phyloP scores from a whole-genome alignment of 2,888 invertebrate genomes.

The Sphinx pinastri region DNA sequence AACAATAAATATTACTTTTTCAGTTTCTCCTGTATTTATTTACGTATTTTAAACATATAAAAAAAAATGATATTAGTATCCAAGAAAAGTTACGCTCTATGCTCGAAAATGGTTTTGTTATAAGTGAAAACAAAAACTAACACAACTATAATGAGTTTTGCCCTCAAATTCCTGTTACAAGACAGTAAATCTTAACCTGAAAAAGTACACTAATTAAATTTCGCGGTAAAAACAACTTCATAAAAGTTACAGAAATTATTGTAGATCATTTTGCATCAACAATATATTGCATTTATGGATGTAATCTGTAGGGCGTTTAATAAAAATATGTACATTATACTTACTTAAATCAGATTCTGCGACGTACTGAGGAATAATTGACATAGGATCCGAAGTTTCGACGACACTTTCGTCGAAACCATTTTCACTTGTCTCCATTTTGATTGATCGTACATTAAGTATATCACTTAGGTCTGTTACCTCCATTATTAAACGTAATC shows the following conservation, averaged over 20 bases:
- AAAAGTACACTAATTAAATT: neutral
- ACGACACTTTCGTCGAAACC: conserved; percentile 60
- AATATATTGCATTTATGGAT: neutral
- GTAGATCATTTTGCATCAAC: neutral
- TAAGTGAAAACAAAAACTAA: no score
- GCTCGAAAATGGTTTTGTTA: no score
- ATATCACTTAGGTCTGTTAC: conserved; percentile 74
- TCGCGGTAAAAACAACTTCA: neutral
- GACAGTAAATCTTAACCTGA: no score
- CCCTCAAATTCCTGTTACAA: no score
- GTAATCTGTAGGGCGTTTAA: neutral
- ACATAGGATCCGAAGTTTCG: conserved; percentile 62
- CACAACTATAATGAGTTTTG: no score
- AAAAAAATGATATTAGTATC: no score
- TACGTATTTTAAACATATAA: no score
- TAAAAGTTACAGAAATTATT: neutral
- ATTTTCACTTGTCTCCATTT: conserved; percentile 72
- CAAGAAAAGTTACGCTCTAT: no score
- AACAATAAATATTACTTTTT: no score
- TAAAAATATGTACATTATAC: conserved; percentile 29
- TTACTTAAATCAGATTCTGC: conserved; percentile 78
- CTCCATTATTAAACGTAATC: conserved; percentile 59
- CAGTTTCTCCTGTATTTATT: no score
- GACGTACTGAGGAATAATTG: conserved; percentile 77
- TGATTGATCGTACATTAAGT: conserved; percentile 68